Percentiles rank a stretch among this genome's conserved stretches.
These are phyloP conservation scores for Tachina fera DNA, from an alignment of 2,888 invertebrate species.

Conservation along the genomic window DNA sequence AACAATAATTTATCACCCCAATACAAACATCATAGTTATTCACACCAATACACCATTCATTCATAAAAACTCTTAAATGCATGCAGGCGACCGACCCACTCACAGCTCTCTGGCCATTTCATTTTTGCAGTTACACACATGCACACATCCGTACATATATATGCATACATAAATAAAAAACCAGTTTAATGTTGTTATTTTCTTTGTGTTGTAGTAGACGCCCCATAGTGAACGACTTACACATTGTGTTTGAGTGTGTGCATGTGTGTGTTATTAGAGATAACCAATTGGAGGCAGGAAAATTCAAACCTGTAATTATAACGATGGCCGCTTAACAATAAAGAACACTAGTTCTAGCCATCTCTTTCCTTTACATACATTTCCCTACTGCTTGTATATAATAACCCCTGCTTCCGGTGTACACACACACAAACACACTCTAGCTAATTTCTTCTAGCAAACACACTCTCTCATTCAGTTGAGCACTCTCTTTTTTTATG, in stretches of 20 bases:
- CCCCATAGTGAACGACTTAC: slow-evolving; percentile 73
- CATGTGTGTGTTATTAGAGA: slow-evolving; percentile 37
- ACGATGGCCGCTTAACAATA: slow-evolving; percentile 80
- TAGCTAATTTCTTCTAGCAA: background rate
- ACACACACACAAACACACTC: background rate
- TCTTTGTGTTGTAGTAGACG: slow-evolving; percentile 71
- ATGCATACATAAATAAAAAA: too few relatives aligned
- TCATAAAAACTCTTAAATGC: slow-evolving; percentile 57
- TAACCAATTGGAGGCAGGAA: slow-evolving; percentile 77
- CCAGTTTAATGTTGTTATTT: slow-evolving; percentile 19
- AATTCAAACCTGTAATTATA: slow-evolving; percentile 80
- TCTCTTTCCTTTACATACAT: slow-evolving; percentile 41
- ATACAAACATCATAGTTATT: slow-evolving; percentile 27
- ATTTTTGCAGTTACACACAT: background rate
- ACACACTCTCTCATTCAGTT: slow-evolving; percentile 1
- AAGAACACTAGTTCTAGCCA: slow-evolving; percentile 61
- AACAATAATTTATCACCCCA: slow-evolving; percentile 62
- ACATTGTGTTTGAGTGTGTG: background rate
- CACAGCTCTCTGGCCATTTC: slow-evolving; percentile 18
- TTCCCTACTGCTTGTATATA: slow-evolving; percentile 24
- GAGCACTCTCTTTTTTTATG: background rate
- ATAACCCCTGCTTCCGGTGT: slow-evolving; percentile 72
- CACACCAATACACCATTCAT: slow-evolving; percentile 71
- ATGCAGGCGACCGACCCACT: background rate
- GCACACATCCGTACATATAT: background rate